Conservation (phyloP, 2,797 vertebrate genomes). For the Paguma larvata region DNA sequence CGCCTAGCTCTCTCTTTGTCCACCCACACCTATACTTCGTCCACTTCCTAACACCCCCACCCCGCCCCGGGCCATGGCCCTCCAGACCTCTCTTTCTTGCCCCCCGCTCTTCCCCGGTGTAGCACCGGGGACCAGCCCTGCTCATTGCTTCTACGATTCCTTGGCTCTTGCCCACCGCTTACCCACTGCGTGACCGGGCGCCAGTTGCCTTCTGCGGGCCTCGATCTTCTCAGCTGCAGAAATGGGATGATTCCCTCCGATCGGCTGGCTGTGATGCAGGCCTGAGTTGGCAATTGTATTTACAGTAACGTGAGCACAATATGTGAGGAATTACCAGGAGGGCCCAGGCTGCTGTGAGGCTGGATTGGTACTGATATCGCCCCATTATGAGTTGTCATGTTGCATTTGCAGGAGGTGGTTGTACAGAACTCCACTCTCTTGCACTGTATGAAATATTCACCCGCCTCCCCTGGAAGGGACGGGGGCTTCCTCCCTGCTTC, state of each 20-base stretch:
- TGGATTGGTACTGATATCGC: neutral
- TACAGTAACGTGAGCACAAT: constrained; percentile 7
- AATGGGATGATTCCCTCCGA: neutral
- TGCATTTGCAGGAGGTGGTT: constrained; percentile 59
- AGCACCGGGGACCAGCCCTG: neutral
- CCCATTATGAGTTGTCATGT: constrained; percentile 66
- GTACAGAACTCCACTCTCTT: neutral
- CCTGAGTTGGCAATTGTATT: neutral
- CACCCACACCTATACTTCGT: accelerated
- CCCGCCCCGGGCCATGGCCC: neutral
- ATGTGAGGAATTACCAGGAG: constrained; percentile 59
- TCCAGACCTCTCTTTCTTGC: no score
- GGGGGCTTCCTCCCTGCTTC: neutral
- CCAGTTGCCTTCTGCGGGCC: accelerated
- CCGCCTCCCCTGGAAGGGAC: neutral
- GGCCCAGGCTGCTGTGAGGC: accelerated
- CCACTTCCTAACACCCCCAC: accelerated
- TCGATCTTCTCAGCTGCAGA: constrained; percentile 29
- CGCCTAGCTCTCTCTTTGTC: neutral
- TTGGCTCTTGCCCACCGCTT: neutral
- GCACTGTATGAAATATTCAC: neutral
- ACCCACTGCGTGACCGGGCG: accelerated
- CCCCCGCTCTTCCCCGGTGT: neutral
- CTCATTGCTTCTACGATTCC: neutral
- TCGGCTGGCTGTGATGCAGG: accelerated